Conservation (phyloP, 2,113 vertebrate species). For the Protomyctophum bolini region DNA sequence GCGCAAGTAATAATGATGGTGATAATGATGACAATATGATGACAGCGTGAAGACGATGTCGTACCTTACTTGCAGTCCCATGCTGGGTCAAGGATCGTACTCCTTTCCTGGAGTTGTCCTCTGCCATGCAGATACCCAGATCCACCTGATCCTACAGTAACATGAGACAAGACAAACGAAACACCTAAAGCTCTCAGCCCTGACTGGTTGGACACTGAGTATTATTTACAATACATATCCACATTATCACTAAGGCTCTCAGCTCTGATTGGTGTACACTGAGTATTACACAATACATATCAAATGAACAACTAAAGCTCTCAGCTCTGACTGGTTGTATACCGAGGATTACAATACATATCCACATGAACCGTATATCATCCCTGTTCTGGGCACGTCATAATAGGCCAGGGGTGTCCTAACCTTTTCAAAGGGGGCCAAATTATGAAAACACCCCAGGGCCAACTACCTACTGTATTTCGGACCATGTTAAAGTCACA, state of each 20-base stretch:
- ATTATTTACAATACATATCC: not conserved
- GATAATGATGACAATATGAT: not conserved
- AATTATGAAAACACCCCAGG: no score
- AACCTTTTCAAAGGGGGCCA: no score
- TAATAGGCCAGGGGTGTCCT: no score
- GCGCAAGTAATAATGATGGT: not conserved
- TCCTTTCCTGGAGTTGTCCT: conserved; percentile 80
- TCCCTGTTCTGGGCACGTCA: no score
- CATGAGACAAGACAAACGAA: not conserved
- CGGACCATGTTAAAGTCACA: no score
- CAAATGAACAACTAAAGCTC: not conserved
- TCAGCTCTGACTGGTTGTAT: not conserved
- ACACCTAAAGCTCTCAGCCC: not conserved
- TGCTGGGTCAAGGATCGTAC: conserved; percentile 81
- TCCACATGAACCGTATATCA: no score
- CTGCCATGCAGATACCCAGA: conserved; percentile 83
- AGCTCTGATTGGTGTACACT: no score
- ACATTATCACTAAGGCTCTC: no score
- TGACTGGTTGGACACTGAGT: not conserved
- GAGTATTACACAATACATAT: not conserved
- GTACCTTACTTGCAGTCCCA: conserved; percentile 84
- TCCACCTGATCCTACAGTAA: conserved; percentile 81
- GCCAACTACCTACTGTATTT: no score
- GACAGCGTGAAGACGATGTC: conserved; percentile 5
- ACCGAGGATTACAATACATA: not conserved